Percentiles rank a stretch among this genome's conserved stretches.
Conservation (phyloP, 2,113 vertebrate species). For the Melozone crissalis region DNA sequence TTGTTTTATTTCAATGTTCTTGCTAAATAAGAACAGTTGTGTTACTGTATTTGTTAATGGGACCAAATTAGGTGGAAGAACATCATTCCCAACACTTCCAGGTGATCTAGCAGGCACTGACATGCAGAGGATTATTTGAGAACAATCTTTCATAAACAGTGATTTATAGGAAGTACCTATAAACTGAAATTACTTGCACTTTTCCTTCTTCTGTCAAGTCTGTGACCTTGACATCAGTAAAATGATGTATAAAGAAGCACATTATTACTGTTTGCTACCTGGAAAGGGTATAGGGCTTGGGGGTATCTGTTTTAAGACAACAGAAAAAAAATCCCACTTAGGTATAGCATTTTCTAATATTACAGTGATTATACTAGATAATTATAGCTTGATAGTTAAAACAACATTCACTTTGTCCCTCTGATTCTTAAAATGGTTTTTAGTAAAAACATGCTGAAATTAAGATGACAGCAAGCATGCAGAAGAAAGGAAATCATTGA, state of each 20-base stretch:
- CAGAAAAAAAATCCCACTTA: neutral
- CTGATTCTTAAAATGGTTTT: neutral
- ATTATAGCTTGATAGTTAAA: neutral
- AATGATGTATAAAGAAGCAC: neutral
- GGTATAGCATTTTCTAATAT: neutral
- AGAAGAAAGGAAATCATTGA: neutral
- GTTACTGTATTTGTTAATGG: neutral
- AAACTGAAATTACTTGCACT: neutral
- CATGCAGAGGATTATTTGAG: neutral
- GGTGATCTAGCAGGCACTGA: neutral
- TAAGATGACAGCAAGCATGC: neutral
- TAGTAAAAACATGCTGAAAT: neutral
- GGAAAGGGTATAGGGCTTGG: neutral
- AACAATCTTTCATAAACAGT: neutral
- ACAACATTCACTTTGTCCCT: neutral
- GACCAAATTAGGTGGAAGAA: neutral
- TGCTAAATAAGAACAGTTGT: neutral
- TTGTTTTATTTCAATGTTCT: neutral
- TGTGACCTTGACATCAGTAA: neutral
- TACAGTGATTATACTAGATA: neutral
- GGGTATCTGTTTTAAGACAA: neutral
- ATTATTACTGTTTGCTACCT: neutral
- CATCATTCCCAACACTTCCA: neutral
- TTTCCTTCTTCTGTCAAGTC: neutral
- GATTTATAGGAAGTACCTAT: neutral